phyloP scores from a whole-genome alignment of 2,113 vertebrate species.

The Larimichthys polyactis region DNA sequence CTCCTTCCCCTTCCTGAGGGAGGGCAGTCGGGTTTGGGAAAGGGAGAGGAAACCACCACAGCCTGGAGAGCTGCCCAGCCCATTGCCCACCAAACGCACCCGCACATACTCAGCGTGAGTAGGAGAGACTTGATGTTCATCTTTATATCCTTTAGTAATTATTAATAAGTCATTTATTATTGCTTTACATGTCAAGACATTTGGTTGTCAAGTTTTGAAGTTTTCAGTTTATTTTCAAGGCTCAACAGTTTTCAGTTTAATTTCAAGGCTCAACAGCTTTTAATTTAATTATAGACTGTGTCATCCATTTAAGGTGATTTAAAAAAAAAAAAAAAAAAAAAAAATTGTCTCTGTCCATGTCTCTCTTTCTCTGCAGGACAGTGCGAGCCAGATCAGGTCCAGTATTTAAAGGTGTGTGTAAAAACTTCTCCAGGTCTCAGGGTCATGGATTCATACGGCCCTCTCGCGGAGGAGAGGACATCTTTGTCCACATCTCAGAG shows the following conservation, averaged over 20 bases:
- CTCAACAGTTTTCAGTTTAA: not conserved
- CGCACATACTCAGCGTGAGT: constrained; percentile 99
- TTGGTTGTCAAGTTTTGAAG: no score
- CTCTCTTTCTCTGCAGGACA: constrained; percentile 82
- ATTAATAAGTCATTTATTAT: not conserved
- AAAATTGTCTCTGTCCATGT: constrained; percentile 2
- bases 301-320: not conserved
- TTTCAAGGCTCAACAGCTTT: no score
- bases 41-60: constrained; percentile 89
- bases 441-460: constrained; percentile 97
- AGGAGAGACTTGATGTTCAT: not conserved
- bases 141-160: not conserved
- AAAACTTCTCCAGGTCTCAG: constrained; percentile 98
- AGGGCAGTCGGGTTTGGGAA: constrained; percentile 94
- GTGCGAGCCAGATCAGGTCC: constrained; percentile 93
- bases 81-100: constrained; percentile 96
- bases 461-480: constrained; percentile 93
- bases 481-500: constrained; percentile 98
- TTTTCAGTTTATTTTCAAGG: not conserved
- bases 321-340: not conserved
- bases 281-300: not conserved
- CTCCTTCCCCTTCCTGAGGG: constrained; percentile 93
- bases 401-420: constrained; percentile 93
- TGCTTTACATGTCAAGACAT: not conserved
- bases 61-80: constrained; percentile 91